Evolutionary conservation across 2,888 invertebrate species (phyloP), one percentile per base, ranked within the genome.

Genomic region (Elmis aenea): DNA sequence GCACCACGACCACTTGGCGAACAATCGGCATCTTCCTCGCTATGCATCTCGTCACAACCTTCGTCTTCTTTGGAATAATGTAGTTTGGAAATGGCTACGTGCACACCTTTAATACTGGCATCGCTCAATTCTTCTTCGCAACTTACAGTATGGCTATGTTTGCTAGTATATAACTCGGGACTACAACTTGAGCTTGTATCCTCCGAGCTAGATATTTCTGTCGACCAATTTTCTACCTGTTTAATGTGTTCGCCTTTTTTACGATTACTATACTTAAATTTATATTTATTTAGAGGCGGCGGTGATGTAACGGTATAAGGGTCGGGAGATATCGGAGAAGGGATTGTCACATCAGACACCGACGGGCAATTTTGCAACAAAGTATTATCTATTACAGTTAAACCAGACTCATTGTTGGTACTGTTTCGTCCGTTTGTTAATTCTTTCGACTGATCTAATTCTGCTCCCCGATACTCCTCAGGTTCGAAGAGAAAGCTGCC

Each of bases 271-370:
- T 68, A 68, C 48, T 68, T 67, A 46, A 63, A 67, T 50, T 66
- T 67, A 48, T 64, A 68, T 50, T 68, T 68, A 48, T 65, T 63
- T 31, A 61, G 48, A 6, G 48, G 52, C 13, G 51, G 42, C 13
- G 61, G 51, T 3, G 61, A 55, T 29, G 52, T 58, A 36, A 58
- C 57, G 16, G 57, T 54, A 35, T 57, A 64, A 20, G 59, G 50
- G 36, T 67, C 67, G 3, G 59, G 64, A 13, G 66, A 64, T 33
- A 67, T 61, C 5, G 67, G 68, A 6, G 67, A 66, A 32, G 64
- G 62, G 18, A 68, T 46, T n/a, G 67, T 67, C 4, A 68, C 67
- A 45, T 68, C 68, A 6, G 66, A 64, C 62, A 67, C 65, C 2
- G 61, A 59, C 4, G 64, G 60, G 38, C 66, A 66, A 38, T 64